These are phyloP conservation scores for Hydractinia symbiolongicarpus DNA, from an alignment of 30 jellyfish, hydroid and myxozoan genomes.

Conservation along the genomic window DNA sequence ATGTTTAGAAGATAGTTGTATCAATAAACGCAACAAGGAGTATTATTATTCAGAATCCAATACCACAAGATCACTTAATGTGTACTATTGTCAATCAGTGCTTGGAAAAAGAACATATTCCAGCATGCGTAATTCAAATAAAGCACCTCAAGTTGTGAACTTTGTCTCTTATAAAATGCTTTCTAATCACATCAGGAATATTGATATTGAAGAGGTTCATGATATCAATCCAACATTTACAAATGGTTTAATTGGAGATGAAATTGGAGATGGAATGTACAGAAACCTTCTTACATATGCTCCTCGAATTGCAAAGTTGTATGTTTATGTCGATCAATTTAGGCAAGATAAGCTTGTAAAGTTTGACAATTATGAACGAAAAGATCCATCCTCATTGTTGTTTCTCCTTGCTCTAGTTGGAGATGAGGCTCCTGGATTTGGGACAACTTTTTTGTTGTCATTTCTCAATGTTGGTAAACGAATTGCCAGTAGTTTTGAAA, in stretches of 20 bases:
- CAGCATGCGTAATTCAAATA: neutral
- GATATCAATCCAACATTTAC: neutral
- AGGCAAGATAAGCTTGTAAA: neutral
- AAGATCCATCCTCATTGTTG: neutral
- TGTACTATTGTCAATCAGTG: neutral
- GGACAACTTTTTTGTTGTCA: neutral
- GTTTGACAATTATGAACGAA: neutral
- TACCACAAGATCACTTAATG: neutral
- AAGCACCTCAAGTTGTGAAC: neutral
- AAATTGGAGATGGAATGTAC: neutral
- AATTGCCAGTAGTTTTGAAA: no score
- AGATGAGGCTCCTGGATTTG: neutral
- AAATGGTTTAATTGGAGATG: neutral
- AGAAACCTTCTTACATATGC: neutral
- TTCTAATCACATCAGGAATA: neutral
- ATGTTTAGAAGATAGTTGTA: no score
- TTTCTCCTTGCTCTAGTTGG: neutral
- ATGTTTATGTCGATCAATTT: neutral
- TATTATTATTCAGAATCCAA: neutral
- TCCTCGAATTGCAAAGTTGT: neutral
- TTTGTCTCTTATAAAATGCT: neutral
- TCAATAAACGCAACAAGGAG: no score
- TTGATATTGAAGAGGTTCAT: neutral
- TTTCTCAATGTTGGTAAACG: neutral
- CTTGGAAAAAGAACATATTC: neutral